phyloP scores from a whole-genome alignment of 2,888 invertebrate genomes.

The Agonopterix heracliana region DNA sequence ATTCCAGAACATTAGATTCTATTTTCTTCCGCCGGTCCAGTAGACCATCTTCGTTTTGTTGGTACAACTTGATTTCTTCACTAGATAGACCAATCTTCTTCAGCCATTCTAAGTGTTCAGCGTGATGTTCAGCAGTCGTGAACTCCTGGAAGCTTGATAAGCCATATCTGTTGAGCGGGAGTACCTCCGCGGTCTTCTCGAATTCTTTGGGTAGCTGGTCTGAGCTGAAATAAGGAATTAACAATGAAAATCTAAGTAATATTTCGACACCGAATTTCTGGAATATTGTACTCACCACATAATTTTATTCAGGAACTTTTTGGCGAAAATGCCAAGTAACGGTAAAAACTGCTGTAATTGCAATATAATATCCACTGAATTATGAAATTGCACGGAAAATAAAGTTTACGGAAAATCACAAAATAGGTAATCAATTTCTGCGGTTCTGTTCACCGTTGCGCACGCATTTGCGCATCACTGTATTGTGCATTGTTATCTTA shows the following conservation, averaged over 20 bases:
- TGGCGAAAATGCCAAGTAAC: not conserved
- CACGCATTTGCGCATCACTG: too few relatives aligned
- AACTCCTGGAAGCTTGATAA: constrained; percentile 60
- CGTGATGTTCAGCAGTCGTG: constrained; percentile 46
- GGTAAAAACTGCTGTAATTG: too few relatives aligned
- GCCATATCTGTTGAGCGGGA: constrained; percentile 62
- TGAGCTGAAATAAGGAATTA: constrained; percentile 35
- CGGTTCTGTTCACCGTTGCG: too few relatives aligned
- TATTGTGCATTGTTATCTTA: too few relatives aligned
- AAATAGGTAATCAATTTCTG: too few relatives aligned
- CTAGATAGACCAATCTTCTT: constrained; percentile 62
- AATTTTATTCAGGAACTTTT: not conserved
- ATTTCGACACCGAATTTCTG: not conserved
- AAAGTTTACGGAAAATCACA: too few relatives aligned
- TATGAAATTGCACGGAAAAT: too few relatives aligned
- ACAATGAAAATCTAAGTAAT: not conserved
- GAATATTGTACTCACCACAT: not conserved
- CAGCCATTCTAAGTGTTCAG: constrained; percentile 57
- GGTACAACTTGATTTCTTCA: constrained; percentile 68
- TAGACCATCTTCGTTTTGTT: constrained; percentile 57
- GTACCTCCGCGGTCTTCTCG: constrained; percentile 52
- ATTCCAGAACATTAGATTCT: constrained; percentile 43
- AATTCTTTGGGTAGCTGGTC: constrained; percentile 56
- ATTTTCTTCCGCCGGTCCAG: constrained; percentile 43
- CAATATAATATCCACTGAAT: too few relatives aligned